Percentiles rank a stretch among this genome's conserved stretches.
phyloP scores from a whole-genome alignment of 2,113 vertebrate species.

The Hyperoodon ampullatus region DNA sequence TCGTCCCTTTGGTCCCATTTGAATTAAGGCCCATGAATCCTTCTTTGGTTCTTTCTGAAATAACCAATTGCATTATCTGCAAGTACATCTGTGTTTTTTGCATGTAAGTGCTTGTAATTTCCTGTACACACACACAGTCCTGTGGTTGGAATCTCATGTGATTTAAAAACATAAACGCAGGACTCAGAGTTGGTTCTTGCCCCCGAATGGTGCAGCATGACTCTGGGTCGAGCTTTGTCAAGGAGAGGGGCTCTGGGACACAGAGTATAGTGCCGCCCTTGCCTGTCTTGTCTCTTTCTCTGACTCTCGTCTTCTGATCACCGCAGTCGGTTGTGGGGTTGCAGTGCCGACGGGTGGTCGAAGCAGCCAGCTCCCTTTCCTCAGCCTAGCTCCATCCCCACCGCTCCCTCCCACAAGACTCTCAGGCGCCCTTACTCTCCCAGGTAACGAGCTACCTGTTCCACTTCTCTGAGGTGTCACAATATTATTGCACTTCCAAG shows the following conservation, averaged over 20 bases:
- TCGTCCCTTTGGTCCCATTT: neutral
- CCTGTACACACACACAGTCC: neutral
- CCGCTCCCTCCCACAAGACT: conserved; percentile 96
- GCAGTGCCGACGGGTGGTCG: conserved; percentile 96
- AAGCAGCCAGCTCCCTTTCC: conserved; percentile 96
- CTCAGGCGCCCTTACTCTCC: conserved; percentile 97
- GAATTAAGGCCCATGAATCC: neutral
- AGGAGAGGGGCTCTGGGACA: conserved; percentile 85
- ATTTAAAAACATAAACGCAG: neutral
- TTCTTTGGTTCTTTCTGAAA: conserved; percentile 17
- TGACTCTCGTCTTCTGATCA: conserved; percentile 86
- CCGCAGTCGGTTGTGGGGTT: conserved; percentile 98
- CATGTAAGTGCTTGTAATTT: neutral
- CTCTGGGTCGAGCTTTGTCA: conserved; percentile 78
- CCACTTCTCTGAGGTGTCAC: conserved; percentile 88
- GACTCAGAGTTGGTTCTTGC: conserved; percentile 4
- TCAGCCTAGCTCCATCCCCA: conserved; percentile 95
- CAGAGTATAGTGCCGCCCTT: conserved; percentile 85
- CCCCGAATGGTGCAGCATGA: conserved; percentile 70
- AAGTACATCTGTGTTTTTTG: neutral
- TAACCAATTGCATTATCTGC: neutral
- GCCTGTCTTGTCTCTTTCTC: conserved; percentile 75
- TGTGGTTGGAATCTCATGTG: neutral
- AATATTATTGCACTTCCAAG: conserved; percentile 85
- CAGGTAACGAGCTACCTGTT: conserved; percentile 94